Conservation (phyloP, 2,113 vertebrate genomes). For the Camelus bactrianus region DNA sequence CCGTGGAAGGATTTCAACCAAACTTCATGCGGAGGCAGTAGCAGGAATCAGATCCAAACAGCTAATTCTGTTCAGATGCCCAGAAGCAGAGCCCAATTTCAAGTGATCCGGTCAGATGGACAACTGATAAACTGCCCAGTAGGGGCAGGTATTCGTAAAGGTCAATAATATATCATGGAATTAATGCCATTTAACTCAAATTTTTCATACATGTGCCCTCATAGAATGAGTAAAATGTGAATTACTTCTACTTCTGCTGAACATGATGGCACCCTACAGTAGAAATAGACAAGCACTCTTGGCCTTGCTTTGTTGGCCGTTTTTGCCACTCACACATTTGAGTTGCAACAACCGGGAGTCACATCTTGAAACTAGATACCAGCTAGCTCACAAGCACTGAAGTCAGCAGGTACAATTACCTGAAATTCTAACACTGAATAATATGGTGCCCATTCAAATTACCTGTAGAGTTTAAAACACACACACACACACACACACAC, state of each 20-base stretch:
- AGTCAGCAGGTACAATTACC: background rate
- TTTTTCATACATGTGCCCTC: constrained; percentile 1
- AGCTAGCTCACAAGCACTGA: background rate
- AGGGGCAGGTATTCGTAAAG: background rate
- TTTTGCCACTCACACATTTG: background rate
- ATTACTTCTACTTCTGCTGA: background rate
- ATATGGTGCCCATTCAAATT: background rate
- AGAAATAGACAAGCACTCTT: background rate
- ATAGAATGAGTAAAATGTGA: background rate
- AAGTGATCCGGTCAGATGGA: background rate
- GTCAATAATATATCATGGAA: background rate
- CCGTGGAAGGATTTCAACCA: constrained; percentile 3
- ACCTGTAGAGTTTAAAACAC: background rate
- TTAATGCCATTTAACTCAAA: background rate
- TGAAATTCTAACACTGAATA: background rate
- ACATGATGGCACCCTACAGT: background rate
- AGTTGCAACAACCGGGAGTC: background rate
- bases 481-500: no score
- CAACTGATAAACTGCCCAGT: background rate
- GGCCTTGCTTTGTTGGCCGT: background rate
- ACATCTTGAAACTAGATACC: background rate
- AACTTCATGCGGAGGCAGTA: background rate
- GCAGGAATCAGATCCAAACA: background rate
- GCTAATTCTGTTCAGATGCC: background rate
- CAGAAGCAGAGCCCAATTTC: background rate